Percentiles rank a stretch among this genome's conserved stretches.
Conservation (phyloP, 2,888 invertebrate genomes). For the Elegia similella region DNA sequence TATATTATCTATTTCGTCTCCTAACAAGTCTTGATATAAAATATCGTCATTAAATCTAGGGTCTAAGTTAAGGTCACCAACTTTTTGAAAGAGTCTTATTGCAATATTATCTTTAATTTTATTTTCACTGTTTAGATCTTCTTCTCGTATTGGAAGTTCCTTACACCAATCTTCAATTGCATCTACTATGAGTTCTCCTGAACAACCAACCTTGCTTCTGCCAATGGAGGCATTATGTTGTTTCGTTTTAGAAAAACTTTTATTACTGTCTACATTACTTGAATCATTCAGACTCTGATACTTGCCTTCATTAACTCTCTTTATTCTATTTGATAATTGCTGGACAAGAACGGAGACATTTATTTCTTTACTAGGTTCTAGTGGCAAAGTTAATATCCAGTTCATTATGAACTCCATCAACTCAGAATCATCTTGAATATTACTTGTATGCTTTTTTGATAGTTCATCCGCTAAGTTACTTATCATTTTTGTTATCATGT, state of each 20-base stretch:
- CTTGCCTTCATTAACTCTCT: constrained; percentile 31
- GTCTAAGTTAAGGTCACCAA: constrained; percentile 48
- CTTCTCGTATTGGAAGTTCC: constrained; percentile 42
- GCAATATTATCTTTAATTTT: constrained; percentile 42
- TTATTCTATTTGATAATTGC: constrained; percentile 50
- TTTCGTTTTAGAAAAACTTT: neutral
- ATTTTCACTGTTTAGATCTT: constrained; percentile 31
- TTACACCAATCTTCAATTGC: constrained; percentile 55
- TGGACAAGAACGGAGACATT: constrained; percentile 34
- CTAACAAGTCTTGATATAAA: constrained; percentile 43
- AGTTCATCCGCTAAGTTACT: constrained; percentile 49
- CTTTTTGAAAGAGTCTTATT: constrained; percentile 48
- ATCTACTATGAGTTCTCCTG: constrained; percentile 41
- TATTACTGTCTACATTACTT: neutral
- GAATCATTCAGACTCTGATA: constrained; percentile 11
- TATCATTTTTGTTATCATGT: constrained; percentile 39
- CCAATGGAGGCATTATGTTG: constrained; percentile 1
- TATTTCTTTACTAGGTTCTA: constrained; percentile 40
- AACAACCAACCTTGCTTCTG: constrained; percentile 23
- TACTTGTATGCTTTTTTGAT: constrained; percentile 32
- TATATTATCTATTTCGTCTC: constrained; percentile 45
- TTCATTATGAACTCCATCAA: constrained; percentile 39
- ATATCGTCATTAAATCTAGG: constrained; percentile 43
- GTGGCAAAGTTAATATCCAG: constrained; percentile 50
- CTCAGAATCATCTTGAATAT: constrained; percentile 28